Evolutionary conservation across 1,140 invertebrate species (phyloP).

Genomic region (Zaprionus kolodkinae): DNA sequence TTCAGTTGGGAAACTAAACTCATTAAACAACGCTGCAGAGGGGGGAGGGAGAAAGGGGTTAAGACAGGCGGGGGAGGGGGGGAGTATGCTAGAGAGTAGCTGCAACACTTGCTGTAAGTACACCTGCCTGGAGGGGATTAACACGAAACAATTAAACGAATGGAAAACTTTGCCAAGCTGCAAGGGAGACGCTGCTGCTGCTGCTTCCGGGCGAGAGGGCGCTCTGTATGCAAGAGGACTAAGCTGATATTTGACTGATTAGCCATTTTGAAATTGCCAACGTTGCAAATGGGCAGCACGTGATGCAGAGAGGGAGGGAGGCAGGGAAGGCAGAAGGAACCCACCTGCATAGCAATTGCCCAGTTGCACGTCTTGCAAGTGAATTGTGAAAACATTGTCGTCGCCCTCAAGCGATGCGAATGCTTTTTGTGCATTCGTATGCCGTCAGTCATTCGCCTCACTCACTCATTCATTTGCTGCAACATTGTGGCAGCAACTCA

Average conservation of each 20-base stretch:
- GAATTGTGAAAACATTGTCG: conserved; percentile 48
- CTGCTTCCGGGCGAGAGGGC: not conserved
- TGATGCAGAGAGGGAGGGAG: conserved; percentile 30
- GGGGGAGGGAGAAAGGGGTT: not conserved
- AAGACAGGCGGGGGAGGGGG: not conserved
- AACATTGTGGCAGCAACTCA: conserved; percentile 62
- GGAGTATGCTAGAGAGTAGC: not conserved
- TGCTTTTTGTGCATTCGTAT: conserved; percentile 45
- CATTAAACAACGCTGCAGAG: conserved; percentile 65
- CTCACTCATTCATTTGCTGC: conserved; percentile 68
- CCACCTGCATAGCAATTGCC: conserved; percentile 18
- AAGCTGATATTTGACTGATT: conserved; percentile 75
- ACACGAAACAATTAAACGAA: conserved; percentile 74
- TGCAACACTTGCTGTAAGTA: conserved; percentile 62
- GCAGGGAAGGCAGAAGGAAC: no score
- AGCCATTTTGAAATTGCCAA: conserved; percentile 73
- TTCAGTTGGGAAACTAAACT: conserved; percentile 77
- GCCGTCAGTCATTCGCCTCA: conserved; percentile 47
- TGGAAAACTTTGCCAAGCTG: conserved; percentile 43
- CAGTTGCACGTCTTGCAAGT: conserved; percentile 35
- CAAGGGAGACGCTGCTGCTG: not conserved
- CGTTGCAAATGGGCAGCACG: conserved; percentile 72
- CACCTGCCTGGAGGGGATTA: conserved; percentile 69
- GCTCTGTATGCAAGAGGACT: not conserved
- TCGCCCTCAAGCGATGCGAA: not conserved